Base-by-base conservation (phyloP, 2,113 vertebrate genomes). In the Arvicanthis niloticus region DNA sequence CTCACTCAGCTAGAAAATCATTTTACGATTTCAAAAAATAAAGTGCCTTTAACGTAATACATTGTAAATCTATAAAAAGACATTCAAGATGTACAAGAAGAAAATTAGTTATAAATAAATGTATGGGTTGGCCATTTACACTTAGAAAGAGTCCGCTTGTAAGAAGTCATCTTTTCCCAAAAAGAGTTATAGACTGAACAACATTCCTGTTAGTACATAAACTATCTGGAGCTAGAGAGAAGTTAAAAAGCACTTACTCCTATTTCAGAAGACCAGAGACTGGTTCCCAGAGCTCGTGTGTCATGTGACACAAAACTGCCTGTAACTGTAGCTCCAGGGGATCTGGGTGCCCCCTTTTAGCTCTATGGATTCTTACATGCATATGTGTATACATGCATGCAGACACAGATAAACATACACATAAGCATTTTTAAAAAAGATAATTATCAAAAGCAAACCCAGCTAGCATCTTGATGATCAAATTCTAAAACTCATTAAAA, bases 401-500 rank as follows among this genome's bases (percentile, higher is more conserved):
- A 81, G 31, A 56, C 51, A 56, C 29, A 51, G 24, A 76, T 11
- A 48, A 2, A 77, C 26, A 77, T 7, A 77, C 26, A 77, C 6
- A 29, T 45, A 45, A 45, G 22, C 31, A 53, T 88, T 77, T 21
- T 73, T 29, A 21, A 22, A 78, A 93, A 72, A 56, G 31, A 22
- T 34, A 72, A 58, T 65, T 82, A 40, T 56, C 26, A 67, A 89
- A 68, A 78, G 5, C 8, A 11, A 45, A 86, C 78, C 9, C 12
- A 17, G 56, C 68, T 42, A 56, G 88, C 37, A 84, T 84, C 1
- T 65, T 62, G 24, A 78, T 16, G 62, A 65, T 65, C 62, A 58
- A 53, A 94, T 86, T 58, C 37, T 58, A 67, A 86, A 85, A 96
- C 58, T 51, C 45, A 70, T 87, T 45, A 87, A 95, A 92, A 5